Conservation (phyloP, 1,140 invertebrate genomes). For the Bombus fervidus region DNA sequence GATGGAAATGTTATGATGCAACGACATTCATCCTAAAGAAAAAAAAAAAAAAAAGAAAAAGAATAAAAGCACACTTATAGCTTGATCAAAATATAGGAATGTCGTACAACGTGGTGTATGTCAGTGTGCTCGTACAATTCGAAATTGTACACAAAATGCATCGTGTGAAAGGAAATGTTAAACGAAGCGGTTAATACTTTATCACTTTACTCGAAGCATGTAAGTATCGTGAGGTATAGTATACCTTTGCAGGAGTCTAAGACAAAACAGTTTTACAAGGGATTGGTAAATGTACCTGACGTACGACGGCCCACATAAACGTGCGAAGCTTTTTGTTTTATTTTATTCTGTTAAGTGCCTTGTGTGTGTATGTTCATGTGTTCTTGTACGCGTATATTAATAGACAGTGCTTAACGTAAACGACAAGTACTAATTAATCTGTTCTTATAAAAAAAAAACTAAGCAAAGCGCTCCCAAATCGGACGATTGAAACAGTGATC, state of each 20-base stretch:
- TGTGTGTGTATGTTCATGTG: slow-evolving; percentile 25
- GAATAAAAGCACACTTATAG: slow-evolving; percentile 14
- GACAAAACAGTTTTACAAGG: slow-evolving; percentile 47
- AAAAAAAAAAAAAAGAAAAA: background rate
- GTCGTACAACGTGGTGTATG: slow-evolving; percentile 30
- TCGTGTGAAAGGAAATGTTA: slow-evolving; percentile 13
- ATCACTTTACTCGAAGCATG: slow-evolving; percentile 37
- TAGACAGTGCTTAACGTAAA: slow-evolving; percentile 33
- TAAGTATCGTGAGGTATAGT: slow-evolving; percentile 51
- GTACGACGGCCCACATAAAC: slow-evolving; percentile 72
- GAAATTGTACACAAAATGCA: slow-evolving; percentile 42
- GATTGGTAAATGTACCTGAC: slow-evolving; percentile 75
- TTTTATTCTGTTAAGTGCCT: slow-evolving; percentile 49
- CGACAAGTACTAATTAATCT: slow-evolving; percentile 17
- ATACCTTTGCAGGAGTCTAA: slow-evolving; percentile 53
- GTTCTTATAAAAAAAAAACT: background rate
- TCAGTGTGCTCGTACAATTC: slow-evolving; percentile 22
- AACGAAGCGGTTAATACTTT: slow-evolving; percentile 9
- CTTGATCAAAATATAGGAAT: slow-evolving; percentile 8
- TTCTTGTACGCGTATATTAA: slow-evolving; percentile 53
- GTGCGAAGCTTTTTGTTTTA: slow-evolving; percentile 69
- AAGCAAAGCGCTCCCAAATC: slow-evolving; percentile 43
- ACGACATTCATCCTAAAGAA: slow-evolving; percentile 27
- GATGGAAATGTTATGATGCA: background rate
- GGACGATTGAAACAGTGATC: background rate